Evolutionary conservation across 2,888 invertebrate genomes (phyloP), one percentile per base, ranked within the genome.

Genomic region (Schizaphis graminum): DNA sequence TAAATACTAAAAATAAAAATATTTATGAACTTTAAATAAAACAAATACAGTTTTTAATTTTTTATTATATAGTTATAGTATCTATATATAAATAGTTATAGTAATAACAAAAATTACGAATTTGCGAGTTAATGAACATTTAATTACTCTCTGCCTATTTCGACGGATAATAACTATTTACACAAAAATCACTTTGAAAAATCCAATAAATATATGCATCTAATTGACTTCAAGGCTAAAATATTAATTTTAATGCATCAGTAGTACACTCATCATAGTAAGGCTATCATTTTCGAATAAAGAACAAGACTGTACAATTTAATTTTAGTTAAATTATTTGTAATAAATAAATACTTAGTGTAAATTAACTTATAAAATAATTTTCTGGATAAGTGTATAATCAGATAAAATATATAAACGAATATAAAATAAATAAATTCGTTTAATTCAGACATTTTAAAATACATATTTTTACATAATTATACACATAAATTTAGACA

Each of bases 201-300:
- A 35, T 44, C 28, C 77, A 84, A 13, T 67, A 53, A 91, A 91
- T 77, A 77, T 93, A 44, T 93, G 93, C 77, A 47, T n/a, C 93
- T 90, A 93, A 93, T 93, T 61, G 61, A 89, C 49, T 90, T 85
- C 61, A 49, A 90, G 61, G 86, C 41, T 93, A 28, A 35, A 85
- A 90, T 67, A 35, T 92, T 92, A 1, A 56, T 41, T 86, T 67
- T 61, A 85, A 90, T 61, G 89, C 84, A 41, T 93, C 85, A 61
- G 61, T 90, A 61, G 61, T 90, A 90, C 49, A 47, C 57, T 53
- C 53, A 8, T 53, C 53, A 8, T 47, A 85, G 41, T 49, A 24
- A 86, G 24, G 35, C 47, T 86, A 86, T 26, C 16, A 92, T 28
- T 91, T 86, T 91, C 85, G 21, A 92, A 91, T 86, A 91, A 91